Conservation (phyloP, 2,888 invertebrate genomes). For the Andrena hattorfiana region DNA sequence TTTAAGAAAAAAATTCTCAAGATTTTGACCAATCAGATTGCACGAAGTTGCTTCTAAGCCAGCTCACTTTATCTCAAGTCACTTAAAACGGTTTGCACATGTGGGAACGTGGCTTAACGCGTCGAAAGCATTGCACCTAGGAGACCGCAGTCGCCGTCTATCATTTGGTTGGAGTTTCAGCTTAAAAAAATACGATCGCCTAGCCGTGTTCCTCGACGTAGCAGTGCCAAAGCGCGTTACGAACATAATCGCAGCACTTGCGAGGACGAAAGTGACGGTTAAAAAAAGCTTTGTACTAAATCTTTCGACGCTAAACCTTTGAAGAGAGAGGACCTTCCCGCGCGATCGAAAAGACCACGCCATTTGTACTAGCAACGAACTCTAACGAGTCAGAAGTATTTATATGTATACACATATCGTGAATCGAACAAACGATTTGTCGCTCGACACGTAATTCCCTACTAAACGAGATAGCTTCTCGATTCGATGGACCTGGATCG, state of each 20-base stretch:
- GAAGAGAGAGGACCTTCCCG: constrained; percentile 6
- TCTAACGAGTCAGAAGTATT: constrained; percentile 43
- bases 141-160: not conserved
- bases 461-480: constrained; percentile 19
- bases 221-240: constrained; percentile 43
- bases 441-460: constrained; percentile 26
- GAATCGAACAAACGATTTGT: constrained; percentile 33
- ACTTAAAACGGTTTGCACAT: not conserved
- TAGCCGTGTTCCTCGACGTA: constrained; percentile 45
- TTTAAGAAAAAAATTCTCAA: too few species aligned
- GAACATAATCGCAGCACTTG: constrained; percentile 60
- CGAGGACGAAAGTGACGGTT: constrained; percentile 56
- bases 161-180: constrained; percentile 14
- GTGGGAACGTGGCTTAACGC: not conserved
- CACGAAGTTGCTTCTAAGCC: not conserved
- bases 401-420: constrained; percentile 16
- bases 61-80: not conserved
- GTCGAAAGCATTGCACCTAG: constrained; percentile 10
- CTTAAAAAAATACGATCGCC: not conserved
- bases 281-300: constrained; percentile 63
- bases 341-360: constrained; percentile 29
- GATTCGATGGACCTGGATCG: constrained; percentile 14
- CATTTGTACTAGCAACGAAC: constrained; percentile 59
- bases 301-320: constrained; percentile 48
- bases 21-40: too few species aligned